Base-by-base conservation (phyloP, 2,888 invertebrate species). In the Mythimna ferrago region DNA sequence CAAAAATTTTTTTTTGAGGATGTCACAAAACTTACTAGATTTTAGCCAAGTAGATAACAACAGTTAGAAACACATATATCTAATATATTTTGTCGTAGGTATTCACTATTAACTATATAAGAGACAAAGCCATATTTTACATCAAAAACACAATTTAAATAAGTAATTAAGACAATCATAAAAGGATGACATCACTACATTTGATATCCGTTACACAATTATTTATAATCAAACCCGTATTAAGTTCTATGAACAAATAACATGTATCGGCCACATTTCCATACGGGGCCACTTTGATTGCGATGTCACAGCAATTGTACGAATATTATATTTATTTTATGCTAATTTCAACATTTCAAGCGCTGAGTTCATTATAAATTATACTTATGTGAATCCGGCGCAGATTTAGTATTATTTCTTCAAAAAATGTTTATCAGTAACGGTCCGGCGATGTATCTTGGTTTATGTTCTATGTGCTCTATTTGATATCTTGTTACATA, bases 261-360 rank as follows among this genome's bases (percentile, higher is more conserved):
- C 78, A 76, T 80, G 86, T 78, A 87, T 90, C 87, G 81, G 83
- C 83, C 86, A 88, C 88, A 91, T 91, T 88, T 89, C 93, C 92
- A 91, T 92, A 89, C 82, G 85, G 73, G 88, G 90, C 88, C 89
- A 87, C 85, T 89, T 88, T 85, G 89, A 89, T 90, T 90, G 89
- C 89, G 89, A 86, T 88, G 90, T 86, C 88, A 88, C 86, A 89
- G 92, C 93, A 94, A 94, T 94, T 94, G 95, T 93, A 87, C 86
- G 86, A 88, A 86, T 89, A 91, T 94, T 93, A 94, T 95, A 86
- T 91, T 91, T 87, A 89, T 94, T 94, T 94, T 95, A 95, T 95
- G 95, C 89, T 90, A 95, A 95, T 95, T 80, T 79, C 81, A 89
- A 88, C 92, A 90, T 92, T 92, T 90, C 87, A 90, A 87, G 85